Evolutionary conservation across 2,888 invertebrate species (phyloP).

Genomic region (Didymodactylos carnosus): DNA sequence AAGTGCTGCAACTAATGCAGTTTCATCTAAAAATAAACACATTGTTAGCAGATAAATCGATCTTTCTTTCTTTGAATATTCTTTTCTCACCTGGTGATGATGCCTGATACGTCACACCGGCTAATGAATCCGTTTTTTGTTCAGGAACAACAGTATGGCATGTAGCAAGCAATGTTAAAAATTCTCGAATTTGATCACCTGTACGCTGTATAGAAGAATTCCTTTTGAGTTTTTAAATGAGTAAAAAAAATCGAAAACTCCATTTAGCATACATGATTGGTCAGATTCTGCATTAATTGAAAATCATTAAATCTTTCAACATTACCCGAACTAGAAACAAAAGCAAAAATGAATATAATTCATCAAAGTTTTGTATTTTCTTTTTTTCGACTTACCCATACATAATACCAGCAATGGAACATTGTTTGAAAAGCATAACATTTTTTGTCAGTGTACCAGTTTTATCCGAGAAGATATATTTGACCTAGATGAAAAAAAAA

Average conservation of each 20-base stretch:
- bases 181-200: neutral
- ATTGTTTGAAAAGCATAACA: constrained; percentile 76
- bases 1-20: constrained; percentile 81
- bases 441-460: constrained; percentile 94
- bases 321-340: neutral
- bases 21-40: constrained; percentile 50
- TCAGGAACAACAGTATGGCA: constrained; percentile 67
- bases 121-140: neutral
- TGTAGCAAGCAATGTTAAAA: constrained; percentile 1
- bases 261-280: neutral
- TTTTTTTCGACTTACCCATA: constrained; percentile 29
- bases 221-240: neutral
- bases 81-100: constrained; percentile 52
- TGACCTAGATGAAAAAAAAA: too few relatives aligned
- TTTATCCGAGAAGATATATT: constrained; percentile 53
- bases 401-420: constrained; percentile 37
- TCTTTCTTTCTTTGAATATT: neutral
- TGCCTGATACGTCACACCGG: constrained; percentile 37
- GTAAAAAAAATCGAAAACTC: neutral
- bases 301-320: neutral
- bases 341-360: too few relatives aligned
- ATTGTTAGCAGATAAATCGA: neutral
- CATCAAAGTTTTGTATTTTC: neutral
- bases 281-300: constrained; percentile 3
- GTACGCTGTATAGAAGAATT: neutral